A percentile compares a stretch with the other conserved stretches of the same genome.
Evolutionary conservation across 2,113 vertebrate species (phyloP).

Genomic region (Elgaria multicarinata): DNA sequence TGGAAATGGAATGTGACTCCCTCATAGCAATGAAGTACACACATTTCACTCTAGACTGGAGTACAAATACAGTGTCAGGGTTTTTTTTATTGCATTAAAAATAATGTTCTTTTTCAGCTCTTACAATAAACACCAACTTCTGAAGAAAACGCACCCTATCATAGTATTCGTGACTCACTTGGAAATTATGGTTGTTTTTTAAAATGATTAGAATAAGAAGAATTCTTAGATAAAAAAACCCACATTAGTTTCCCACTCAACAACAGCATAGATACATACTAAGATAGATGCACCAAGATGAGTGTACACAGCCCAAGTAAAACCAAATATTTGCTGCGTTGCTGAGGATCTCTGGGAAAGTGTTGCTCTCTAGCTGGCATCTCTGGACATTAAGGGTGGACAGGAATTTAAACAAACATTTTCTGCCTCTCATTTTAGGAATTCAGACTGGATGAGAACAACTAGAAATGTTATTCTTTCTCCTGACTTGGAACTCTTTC

Average conservation of each 20-base stretch:
- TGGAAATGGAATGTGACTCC: neutral
- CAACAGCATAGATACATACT: constrained; percentile 51
- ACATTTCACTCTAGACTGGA: neutral
- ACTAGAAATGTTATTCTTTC: constrained; percentile 14
- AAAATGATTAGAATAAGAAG: no score
- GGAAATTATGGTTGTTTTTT: constrained; percentile 55
- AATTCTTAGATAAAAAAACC: constrained; percentile 65
- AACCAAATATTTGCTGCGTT: constrained; percentile 75
- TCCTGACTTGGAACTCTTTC: neutral
- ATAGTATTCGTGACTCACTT: constrained; percentile 61
- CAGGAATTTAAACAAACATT: no score
- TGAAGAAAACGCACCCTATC: constrained; percentile 52
- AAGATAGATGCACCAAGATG: constrained; percentile 50
- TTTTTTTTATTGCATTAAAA: constrained; percentile 15
- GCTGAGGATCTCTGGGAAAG: constrained; percentile 72
- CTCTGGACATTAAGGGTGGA: constrained; percentile 57
- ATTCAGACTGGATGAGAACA: constrained; percentile 32
- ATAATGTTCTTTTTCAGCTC: constrained; percentile 24
- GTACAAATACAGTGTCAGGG: neutral
- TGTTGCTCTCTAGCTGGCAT: constrained; percentile 58
- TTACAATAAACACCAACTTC: constrained; percentile 54
- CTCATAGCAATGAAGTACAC: constrained; percentile 3
- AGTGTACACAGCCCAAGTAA: constrained; percentile 67
- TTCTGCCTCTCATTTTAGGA: no score
- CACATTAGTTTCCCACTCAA: neutral